phyloP scores from a whole-genome alignment of 2,797 vertebrate species.

The Premnoplex brunnescens region DNA sequence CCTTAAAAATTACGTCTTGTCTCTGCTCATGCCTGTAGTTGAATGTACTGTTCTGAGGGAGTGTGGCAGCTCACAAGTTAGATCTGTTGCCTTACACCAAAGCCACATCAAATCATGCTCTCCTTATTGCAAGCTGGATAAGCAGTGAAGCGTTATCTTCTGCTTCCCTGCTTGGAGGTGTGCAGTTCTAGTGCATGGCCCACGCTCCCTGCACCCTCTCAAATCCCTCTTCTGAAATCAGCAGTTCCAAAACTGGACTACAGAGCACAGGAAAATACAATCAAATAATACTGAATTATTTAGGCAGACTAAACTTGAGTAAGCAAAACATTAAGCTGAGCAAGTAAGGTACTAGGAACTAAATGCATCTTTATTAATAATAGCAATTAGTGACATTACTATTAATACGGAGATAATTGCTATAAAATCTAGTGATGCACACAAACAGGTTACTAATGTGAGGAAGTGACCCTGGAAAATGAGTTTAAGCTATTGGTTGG shows the following conservation, averaged over 20 bases:
- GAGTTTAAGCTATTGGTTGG: conserved; percentile 47
- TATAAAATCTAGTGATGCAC: conserved; percentile 37
- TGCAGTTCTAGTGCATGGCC: neutral
- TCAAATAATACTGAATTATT: neutral
- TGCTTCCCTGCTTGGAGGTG: neutral
- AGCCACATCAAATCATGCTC: neutral
- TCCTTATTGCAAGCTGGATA: neutral
- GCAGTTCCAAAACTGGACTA: neutral
- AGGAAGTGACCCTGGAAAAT: conserved; percentile 49
- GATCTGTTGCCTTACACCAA: neutral
- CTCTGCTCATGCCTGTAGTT: neutral
- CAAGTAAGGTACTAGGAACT: neutral
- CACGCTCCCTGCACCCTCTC: neutral
- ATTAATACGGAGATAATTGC: conserved; percentile 54
- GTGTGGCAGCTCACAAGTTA: neutral
- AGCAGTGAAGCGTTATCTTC: neutral
- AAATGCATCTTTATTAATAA: conserved; percentile 49
- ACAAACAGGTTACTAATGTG: conserved; percentile 55
- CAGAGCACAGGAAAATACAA: neutral
- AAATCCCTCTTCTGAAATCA: neutral
- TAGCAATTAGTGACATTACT: conserved; percentile 33
- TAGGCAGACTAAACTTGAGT: neutral
- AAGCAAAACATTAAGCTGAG: conserved; percentile 18
- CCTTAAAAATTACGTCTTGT: neutral
- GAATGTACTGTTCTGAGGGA: neutral